Evolutionary conservation across 92 coral and sea anemone genomes (phyloP).

Genomic region (Bergia puertoricense): DNA sequence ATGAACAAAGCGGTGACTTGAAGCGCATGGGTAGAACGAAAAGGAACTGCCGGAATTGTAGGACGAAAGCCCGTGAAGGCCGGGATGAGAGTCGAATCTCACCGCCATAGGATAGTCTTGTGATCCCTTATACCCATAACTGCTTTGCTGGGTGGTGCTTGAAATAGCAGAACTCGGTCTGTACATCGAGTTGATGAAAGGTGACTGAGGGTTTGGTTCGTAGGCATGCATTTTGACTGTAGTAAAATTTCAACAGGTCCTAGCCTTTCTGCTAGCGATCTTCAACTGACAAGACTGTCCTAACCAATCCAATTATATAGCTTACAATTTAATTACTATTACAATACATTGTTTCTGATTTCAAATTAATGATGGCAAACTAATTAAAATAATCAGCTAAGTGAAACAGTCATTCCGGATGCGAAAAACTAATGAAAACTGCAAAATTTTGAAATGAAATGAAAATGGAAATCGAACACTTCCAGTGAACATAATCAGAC

Average conservation of each 20-base stretch:
- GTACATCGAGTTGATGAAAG: constrained; percentile 86
- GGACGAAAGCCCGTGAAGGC: constrained; percentile 73
- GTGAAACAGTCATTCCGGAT: constrained; percentile 73
- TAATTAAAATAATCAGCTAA: constrained; percentile 80
- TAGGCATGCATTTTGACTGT: constrained; percentile 77
- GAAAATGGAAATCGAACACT: constrained; percentile 40
- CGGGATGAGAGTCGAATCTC: constrained; percentile 80
- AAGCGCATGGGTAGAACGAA: constrained; percentile 83
- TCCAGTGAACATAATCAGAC: constrained; percentile 41
- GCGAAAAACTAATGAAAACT: constrained; percentile 51
- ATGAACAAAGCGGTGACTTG: constrained; percentile 87
- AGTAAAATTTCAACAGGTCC: constrained; percentile 8
- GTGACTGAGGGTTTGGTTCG: constrained; percentile 68
- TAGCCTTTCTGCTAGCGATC: constrained; percentile 2
- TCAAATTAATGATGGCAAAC: constrained; percentile 81
- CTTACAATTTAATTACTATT: constrained; percentile 79
- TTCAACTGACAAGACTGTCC: constrained; percentile 33
- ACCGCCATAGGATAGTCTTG: constrained; percentile 91
- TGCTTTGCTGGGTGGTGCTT: constrained; percentile 59
- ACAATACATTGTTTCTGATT: constrained; percentile 89
- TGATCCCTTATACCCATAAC: constrained; percentile 66
- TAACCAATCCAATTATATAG: constrained; percentile 85
- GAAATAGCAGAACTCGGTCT: constrained; percentile 70
- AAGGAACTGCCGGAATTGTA: constrained; percentile 73
- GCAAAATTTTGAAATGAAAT: constrained; percentile 62